Percentiles rank a stretch among this genome's conserved stretches.
Evolutionary conservation across 2,888 invertebrate species (phyloP).

Genomic region (Philhelius pedissequus): DNA sequence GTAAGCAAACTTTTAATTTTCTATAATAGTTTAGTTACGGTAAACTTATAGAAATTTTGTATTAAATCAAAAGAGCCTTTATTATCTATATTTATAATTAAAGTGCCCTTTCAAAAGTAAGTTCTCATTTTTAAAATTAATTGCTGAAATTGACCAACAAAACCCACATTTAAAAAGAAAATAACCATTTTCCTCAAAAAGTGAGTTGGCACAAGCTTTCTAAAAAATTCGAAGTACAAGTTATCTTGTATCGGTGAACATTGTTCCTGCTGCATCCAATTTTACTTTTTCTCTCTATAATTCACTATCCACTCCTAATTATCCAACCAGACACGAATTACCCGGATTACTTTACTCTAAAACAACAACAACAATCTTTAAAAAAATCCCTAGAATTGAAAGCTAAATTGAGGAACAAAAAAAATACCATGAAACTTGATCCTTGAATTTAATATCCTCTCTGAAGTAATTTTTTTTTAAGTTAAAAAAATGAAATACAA

Average conservation of each 20-base stretch:
- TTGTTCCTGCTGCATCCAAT: slow-evolving; percentile 23
- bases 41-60: too few species aligned
- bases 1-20: too few species aligned
- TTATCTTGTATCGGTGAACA: slow-evolving; percentile 36
- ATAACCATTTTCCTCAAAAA: neutral
- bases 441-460: slow-evolving; percentile 53
- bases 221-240: slow-evolving; percentile 25
- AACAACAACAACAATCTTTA: neutral
- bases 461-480: neutral
- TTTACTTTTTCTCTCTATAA: neutral
- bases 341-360: slow-evolving; percentile 39
- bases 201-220: slow-evolving; percentile 9
- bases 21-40: too few species aligned
- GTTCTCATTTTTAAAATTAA: too few species aligned
- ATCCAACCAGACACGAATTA: slow-evolving; percentile 61
- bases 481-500: slow-evolving; percentile 60
- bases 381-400: slow-evolving; percentile 1
- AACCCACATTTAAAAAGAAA: too few species aligned
- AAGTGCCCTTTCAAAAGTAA: too few species aligned
- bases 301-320: slow-evolving; percentile 50
- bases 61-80: too few species aligned
- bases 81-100: too few species aligned
- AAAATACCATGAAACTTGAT: slow-evolving; percentile 60
- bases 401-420: slow-evolving; percentile 8
- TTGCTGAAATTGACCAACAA: too few species aligned